Percentiles rank a stretch among this genome's conserved stretches.
phyloP scores from a whole-genome alignment of 1,140 invertebrate genomes.

The Melitaea cinxia region DNA sequence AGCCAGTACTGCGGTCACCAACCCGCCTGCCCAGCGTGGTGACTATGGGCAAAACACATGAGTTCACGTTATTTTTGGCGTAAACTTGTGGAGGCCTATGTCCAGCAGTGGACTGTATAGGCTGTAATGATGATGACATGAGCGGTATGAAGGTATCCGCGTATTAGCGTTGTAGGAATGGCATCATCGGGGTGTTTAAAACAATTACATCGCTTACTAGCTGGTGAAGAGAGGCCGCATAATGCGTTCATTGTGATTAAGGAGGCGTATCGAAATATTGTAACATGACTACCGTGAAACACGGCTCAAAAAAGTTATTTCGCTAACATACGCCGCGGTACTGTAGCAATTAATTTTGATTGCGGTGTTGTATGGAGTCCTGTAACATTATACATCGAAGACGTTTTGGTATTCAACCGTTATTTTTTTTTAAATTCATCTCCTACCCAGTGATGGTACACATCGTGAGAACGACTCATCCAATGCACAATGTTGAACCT shows the following conservation, averaged over 20 bases:
- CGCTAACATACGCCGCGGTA: slow-evolving; percentile 56
- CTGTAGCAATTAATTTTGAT: slow-evolving; percentile 62
- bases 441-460: no score
- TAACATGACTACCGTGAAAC: slow-evolving; percentile 53
- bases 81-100: no score
- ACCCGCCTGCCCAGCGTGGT: no score
- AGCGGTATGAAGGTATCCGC: slow-evolving; percentile 5
- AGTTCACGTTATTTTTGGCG: no score
- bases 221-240: slow-evolving; percentile 26
- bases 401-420: no score
- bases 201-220: slow-evolving; percentile 21
- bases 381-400: slow-evolving; percentile 27
- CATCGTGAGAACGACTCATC: no score
- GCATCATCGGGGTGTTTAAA: slow-evolving; percentile 13
- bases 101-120: no score
- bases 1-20: no score
- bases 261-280: slow-evolving; percentile 50
- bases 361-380: slow-evolving; percentile 38
- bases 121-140: slow-evolving; percentile 8
- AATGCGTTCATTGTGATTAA: slow-evolving; percentile 66
- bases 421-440: no score
- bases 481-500: no score
- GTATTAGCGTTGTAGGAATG: slow-evolving; percentile 23
- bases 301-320: slow-evolving; percentile 55
- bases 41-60: no score